Percentiles rank a stretch among this genome's conserved stretches.
Conservation (phyloP, 2,797 vertebrate genomes). For the Crypturellus tataupa region DNA sequence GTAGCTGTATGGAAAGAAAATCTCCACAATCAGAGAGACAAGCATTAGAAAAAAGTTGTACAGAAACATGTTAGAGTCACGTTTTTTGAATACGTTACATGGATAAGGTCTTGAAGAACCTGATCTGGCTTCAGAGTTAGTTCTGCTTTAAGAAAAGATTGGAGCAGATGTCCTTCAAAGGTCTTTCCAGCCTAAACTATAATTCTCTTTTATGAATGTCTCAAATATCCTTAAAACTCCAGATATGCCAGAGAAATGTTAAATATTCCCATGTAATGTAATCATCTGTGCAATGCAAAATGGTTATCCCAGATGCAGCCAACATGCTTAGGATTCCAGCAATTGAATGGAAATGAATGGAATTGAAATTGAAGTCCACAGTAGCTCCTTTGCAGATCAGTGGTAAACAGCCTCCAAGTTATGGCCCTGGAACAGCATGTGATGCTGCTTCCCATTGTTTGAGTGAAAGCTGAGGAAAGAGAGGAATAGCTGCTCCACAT, state of each 20-base stretch:
- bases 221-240: neutral
- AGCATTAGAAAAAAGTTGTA: neutral
- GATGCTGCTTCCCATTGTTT: neutral
- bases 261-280: neutral
- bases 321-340: neutral
- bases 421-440: neutral
- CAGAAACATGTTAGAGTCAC: neutral
- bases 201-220: neutral
- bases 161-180: neutral
- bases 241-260: neutral
- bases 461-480: neutral
- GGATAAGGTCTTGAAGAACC: neutral
- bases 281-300: neutral
- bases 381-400: neutral
- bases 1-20: neutral
- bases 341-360: neutral
- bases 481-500: neutral
- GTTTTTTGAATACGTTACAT: neutral
- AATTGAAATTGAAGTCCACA: neutral
- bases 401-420: neutral
- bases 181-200: neutral
- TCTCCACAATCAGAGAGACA: neutral
- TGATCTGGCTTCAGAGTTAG: neutral
- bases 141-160: neutral
- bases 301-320: neutral